phyloP scores from a whole-genome alignment of 2,888 invertebrate genomes.

The Leptinotarsa tumamoca region DNA sequence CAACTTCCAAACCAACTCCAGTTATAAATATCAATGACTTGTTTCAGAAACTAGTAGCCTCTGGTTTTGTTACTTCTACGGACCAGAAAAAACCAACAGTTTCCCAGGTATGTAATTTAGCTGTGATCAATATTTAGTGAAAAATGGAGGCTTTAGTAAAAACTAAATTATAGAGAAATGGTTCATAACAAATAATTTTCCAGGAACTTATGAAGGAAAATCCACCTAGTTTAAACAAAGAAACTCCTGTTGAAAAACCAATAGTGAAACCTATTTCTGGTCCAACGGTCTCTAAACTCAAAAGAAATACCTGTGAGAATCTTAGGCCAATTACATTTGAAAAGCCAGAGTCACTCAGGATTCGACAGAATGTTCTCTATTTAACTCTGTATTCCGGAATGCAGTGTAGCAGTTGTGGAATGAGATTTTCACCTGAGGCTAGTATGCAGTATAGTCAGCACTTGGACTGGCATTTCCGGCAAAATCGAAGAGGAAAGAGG shows the following conservation, averaged over 20 bases:
- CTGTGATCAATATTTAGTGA: background rate
- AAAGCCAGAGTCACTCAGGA: conserved; percentile 79
- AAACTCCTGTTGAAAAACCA: background rate
- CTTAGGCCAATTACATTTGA: conserved; percentile 76
- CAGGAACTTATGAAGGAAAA: conserved; percentile 6
- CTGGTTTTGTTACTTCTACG: conserved; percentile 78
- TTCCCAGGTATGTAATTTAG: conserved; percentile 19
- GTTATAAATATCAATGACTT: conserved; percentile 80
- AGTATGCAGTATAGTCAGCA: conserved; percentile 93
- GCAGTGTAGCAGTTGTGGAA: conserved; percentile 97
- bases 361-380: conserved; percentile 78
- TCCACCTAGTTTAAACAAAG: background rate
- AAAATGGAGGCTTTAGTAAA: no score
- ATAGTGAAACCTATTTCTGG: conserved; percentile 11
- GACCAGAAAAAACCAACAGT: conserved; percentile 34
- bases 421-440: conserved; percentile 91
- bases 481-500: conserved; percentile 90
- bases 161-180: no score
- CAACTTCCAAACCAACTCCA: conserved; percentile 53
- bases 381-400: conserved; percentile 85
- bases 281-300: conserved; percentile 31
- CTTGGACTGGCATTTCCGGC: conserved; percentile 98
- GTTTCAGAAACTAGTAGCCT: conserved; percentile 86
- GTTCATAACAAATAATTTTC: background rate
- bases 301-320: conserved; percentile 54